Percentiles rank a stretch among this genome's conserved stretches.
phyloP scores from a whole-genome alignment of 2,797 vertebrate species.

The Setipinna tenuifilis region DNA sequence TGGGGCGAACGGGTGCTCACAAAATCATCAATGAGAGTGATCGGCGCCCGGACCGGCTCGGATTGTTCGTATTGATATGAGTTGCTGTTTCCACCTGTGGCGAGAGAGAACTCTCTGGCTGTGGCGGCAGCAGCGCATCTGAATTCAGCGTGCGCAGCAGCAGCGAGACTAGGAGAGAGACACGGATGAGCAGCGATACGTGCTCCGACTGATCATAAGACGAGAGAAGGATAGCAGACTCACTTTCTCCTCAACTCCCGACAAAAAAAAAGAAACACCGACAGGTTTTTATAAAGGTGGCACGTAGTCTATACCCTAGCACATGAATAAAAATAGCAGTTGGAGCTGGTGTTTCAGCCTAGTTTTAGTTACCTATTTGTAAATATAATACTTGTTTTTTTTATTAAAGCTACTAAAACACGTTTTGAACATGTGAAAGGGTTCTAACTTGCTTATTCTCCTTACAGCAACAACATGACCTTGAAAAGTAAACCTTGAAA shows the following conservation, averaged over 20 bases:
- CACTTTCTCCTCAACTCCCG: slow-evolving; percentile 26
- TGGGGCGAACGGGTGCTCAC: slow-evolving; percentile 64
- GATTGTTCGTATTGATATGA: slow-evolving; percentile 74
- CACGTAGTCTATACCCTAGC: neutral
- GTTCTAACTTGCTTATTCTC: neutral
- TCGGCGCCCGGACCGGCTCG: slow-evolving; percentile 65
- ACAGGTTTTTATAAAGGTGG: neutral
- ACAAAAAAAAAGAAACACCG: neutral
- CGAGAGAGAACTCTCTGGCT: slow-evolving; percentile 40
- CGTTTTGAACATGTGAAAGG: neutral
- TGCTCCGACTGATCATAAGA: slow-evolving; percentile 79
- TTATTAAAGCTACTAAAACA: neutral
- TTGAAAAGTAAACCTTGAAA: neutral
- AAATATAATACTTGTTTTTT: neutral
- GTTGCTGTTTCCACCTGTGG: slow-evolving; percentile 72
- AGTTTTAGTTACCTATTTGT: neutral
- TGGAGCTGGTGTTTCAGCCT: neutral
- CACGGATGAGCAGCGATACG: slow-evolving; percentile 76
- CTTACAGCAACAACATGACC: neutral
- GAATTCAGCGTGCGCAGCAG: slow-evolving; percentile 74
- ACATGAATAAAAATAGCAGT: neutral
- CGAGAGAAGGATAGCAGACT: slow-evolving; percentile 39
- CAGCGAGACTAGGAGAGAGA: slow-evolving; percentile 71
- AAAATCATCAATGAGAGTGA: slow-evolving; percentile 78
- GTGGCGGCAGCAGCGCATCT: slow-evolving; percentile 61